Evolutionary conservation across 2,888 invertebrate genomes (phyloP).

Genomic region (Microctonus hyperodae): DNA sequence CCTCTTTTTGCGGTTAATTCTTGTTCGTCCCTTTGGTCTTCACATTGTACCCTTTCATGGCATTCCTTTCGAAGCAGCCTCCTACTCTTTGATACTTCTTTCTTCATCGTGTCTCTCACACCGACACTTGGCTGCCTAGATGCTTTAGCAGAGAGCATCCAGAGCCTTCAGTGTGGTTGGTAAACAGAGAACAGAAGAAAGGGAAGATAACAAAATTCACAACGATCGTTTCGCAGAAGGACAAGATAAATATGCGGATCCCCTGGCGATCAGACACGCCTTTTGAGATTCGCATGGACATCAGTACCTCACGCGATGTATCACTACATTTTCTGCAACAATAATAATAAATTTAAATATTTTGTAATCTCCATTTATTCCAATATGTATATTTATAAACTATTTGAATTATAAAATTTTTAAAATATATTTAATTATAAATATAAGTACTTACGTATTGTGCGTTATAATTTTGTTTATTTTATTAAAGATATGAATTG

Average conservation of each 20-base stretch:
- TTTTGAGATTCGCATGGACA: slow-evolving; percentile 29
- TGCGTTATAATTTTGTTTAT: no score
- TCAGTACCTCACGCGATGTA: slow-evolving; percentile 24
- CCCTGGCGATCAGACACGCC: slow-evolving; percentile 41
- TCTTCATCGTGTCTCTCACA: slow-evolving; percentile 8
- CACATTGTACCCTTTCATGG: slow-evolving; percentile 10
- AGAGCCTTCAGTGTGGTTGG: neutral
- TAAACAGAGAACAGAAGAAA: slow-evolving; percentile 26
- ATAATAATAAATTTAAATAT: neutral
- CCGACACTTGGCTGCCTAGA: slow-evolving; percentile 23
- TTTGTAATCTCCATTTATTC: neutral
- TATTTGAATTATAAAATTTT: no score
- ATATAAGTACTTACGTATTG: no score
- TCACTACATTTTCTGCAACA: slow-evolving; percentile 22
- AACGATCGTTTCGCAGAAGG: slow-evolving; percentile 47
- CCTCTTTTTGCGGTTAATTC: slow-evolving; percentile 15
- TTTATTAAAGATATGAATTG: neutral
- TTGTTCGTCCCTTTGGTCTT: slow-evolving; percentile 11
- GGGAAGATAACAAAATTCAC: slow-evolving; percentile 37
- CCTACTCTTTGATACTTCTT: neutral
- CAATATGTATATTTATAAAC: no score
- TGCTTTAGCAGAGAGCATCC: neutral
- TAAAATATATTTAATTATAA: no score
- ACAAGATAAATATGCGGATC: slow-evolving; percentile 42
- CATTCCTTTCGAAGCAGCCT: slow-evolving; percentile 14